Evolutionary conservation across 2,113 vertebrate species (phyloP).

Genomic region (Myxocyprinus asiaticus): DNA sequence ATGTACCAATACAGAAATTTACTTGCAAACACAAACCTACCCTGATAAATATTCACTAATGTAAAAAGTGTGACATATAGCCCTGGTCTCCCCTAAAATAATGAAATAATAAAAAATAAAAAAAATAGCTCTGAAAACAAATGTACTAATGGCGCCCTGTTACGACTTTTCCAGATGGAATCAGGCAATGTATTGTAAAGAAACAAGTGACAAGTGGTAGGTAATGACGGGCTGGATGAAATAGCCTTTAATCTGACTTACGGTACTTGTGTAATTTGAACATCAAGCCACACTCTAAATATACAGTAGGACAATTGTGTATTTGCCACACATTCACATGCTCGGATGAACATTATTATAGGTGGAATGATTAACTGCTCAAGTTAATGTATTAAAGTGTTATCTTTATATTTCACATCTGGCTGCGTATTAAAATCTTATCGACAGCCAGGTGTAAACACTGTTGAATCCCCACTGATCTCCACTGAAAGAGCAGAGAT

Average conservation of each 20-base stretch:
- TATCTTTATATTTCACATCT: constrained; percentile 22
- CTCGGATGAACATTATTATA: constrained; percentile 14
- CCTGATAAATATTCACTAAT: too few species aligned
- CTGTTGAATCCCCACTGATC: constrained; percentile 29
- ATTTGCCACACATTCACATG: constrained; percentile 8
- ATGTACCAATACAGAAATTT: too few species aligned
- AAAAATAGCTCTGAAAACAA: too few species aligned
- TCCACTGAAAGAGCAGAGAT: constrained; percentile 18
- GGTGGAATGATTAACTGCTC: constrained; percentile 17
- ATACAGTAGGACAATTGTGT: background rate
- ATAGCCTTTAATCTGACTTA: constrained; percentile 23
- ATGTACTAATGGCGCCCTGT: background rate
- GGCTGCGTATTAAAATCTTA: constrained; percentile 47
- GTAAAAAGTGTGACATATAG: too few species aligned
- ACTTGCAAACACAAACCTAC: too few species aligned
- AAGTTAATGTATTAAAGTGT: background rate
- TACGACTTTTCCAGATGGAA: background rate
- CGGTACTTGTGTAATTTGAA: constrained; percentile 11
- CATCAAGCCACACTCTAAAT: constrained; percentile 1
- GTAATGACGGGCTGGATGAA: constrained; percentile 17
- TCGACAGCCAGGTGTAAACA: constrained; percentile 45
- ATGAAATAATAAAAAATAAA: too few species aligned
- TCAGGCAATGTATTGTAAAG: background rate
- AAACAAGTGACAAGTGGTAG: background rate
- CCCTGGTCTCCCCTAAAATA: too few species aligned